Percentiles rank a stretch among this genome's conserved stretches.
These are phyloP conservation scores for Nebria salina DNA, from an alignment of 2,888 invertebrate species.

Conservation along the genomic window DNA sequence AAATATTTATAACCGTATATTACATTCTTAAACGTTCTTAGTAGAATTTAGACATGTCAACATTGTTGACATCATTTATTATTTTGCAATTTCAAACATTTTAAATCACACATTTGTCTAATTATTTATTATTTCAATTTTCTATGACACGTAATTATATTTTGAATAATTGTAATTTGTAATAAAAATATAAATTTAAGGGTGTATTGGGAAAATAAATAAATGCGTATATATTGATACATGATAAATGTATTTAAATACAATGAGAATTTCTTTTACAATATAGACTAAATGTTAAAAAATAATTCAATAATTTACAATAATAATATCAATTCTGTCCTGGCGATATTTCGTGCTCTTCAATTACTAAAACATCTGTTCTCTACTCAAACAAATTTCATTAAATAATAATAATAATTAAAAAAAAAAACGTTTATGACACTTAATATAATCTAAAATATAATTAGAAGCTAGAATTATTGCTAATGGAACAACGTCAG, in stretches of 20 bases:
- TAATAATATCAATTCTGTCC: neutral
- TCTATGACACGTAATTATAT: too few species aligned
- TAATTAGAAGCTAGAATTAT: neutral
- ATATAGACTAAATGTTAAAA: constrained; percentile 1
- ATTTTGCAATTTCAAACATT: too few species aligned
- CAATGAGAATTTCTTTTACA: constrained; percentile 1
- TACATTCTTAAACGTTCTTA: too few species aligned
- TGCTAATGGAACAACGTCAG: neutral
- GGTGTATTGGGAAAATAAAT: neutral
- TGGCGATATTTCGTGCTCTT: neutral
- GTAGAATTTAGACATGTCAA: too few species aligned
- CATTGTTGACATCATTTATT: too few species aligned
- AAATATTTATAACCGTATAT: too few species aligned
- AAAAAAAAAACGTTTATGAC: neutral
- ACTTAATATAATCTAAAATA: neutral
- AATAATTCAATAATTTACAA: neutral
- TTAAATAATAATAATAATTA: neutral
- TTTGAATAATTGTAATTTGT: too few species aligned
- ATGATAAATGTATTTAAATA: neutral
- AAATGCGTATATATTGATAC: neutral
- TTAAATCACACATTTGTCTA: too few species aligned
- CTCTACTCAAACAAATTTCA: neutral
- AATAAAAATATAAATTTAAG: too few species aligned
- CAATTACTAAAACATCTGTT: neutral
- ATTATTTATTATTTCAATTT: too few species aligned